These are phyloP conservation scores for Campoletis raptor DNA, from an alignment of 2,888 invertebrate genomes.

Conservation along the genomic window DNA sequence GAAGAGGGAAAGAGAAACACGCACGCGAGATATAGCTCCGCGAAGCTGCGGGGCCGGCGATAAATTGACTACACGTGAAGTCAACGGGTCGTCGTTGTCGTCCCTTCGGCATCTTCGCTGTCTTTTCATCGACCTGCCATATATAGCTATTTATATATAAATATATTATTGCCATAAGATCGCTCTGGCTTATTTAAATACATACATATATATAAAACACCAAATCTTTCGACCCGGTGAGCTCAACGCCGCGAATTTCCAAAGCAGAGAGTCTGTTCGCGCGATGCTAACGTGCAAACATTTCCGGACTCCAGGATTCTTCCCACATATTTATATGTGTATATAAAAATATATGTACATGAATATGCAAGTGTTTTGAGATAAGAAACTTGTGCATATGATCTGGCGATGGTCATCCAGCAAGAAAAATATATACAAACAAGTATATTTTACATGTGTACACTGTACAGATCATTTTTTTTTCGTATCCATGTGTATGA, in stretches of 20 bases:
- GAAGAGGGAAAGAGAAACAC: slow-evolving; percentile 10
- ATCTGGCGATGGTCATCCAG: neutral
- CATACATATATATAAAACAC: slow-evolving; percentile 9
- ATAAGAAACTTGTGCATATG: slow-evolving; percentile 33
- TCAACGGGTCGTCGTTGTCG: slow-evolving; percentile 72
- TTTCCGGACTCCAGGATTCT: slow-evolving; percentile 50
- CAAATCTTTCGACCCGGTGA: slow-evolving; percentile 60
- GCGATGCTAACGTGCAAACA: slow-evolving; percentile 38
- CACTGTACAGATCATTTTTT: neutral
- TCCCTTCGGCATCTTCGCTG: slow-evolving; percentile 46
- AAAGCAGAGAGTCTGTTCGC: slow-evolving; percentile 45
- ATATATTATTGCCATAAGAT: neutral
- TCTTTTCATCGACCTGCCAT: slow-evolving; percentile 21
- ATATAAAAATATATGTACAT: neutral
- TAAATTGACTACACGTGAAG: slow-evolving; percentile 75
- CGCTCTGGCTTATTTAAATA: neutral
- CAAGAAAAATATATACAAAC: neutral
- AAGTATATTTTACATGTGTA: neutral
- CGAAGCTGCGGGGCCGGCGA: slow-evolving; percentile 69
- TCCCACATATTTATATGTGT: neutral
- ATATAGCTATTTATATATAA: slow-evolving; percentile 18
- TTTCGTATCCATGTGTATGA: neutral
- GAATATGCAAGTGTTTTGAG: neutral
- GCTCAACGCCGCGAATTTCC: slow-evolving; percentile 59
- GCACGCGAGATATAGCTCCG: slow-evolving; percentile 24